These are phyloP conservation scores for Meghimatium bilineatum DNA, from an alignment of 2,888 invertebrate species.

Conservation along the genomic window DNA sequence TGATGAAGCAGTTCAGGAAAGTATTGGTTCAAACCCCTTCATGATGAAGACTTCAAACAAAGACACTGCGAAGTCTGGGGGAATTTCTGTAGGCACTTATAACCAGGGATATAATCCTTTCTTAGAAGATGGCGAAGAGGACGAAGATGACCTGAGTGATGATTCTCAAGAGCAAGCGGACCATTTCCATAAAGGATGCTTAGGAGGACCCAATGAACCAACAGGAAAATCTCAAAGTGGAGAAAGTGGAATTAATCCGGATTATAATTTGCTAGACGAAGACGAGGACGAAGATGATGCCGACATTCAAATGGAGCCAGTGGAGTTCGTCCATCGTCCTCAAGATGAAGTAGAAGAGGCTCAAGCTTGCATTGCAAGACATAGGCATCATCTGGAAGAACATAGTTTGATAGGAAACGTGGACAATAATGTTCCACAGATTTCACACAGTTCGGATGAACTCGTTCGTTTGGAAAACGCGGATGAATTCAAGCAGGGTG, in stretches of 20 bases:
- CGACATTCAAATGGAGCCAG: constrained; percentile 34
- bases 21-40: constrained; percentile 3
- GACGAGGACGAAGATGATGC: constrained; percentile 27
- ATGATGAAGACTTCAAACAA: background rate
- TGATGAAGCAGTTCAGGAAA: background rate
- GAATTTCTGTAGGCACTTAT: background rate
- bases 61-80: background rate
- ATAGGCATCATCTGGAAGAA: background rate
- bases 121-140: background rate
- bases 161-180: background rate
- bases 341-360: background rate
- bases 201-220: background rate
- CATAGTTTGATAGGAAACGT: background rate
- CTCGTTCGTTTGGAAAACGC: background rate
- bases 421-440: too few relatives aligned
- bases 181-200: background rate
- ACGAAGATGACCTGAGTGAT: constrained; percentile 1
- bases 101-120: constrained; percentile 21
- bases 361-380: background rate
- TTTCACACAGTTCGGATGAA: background rate
- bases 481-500: background rate
- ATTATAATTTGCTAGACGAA: background rate
- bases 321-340: constrained; percentile 8
- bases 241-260: background rate
- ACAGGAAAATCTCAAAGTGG: background rate